These are phyloP conservation scores for Ylistrum balloti DNA, from an alignment of 1,140 invertebrate species.

Conservation along the genomic window DNA sequence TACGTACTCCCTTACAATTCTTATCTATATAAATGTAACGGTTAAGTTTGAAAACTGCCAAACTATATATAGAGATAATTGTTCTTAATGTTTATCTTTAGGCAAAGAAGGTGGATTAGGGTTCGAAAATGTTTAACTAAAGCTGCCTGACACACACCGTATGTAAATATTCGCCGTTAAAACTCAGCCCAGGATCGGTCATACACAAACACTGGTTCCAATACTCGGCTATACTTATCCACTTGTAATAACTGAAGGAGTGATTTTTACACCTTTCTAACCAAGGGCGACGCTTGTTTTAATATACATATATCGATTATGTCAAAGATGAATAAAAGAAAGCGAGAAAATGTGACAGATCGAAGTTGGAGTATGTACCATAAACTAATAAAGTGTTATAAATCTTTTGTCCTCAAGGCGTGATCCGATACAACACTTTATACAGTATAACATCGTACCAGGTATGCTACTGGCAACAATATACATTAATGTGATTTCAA, in stretches of 20 bases:
- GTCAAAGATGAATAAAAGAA: background rate
- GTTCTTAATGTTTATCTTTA: constrained; percentile 20
- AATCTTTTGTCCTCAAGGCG: constrained; percentile 3
- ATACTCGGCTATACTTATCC: background rate
- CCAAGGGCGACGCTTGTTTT: background rate
- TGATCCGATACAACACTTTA: background rate
- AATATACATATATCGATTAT: constrained; percentile 23
- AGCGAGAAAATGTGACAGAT: constrained; percentile 13
- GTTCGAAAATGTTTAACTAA: constrained; percentile 35
- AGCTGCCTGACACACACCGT: background rate
- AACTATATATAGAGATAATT: background rate
- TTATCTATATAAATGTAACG: constrained; percentile 1
- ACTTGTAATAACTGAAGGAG: background rate
- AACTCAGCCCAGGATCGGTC: background rate
- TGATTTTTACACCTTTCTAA: constrained; percentile 22
- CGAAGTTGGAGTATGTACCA: background rate
- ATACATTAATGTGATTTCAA: background rate
- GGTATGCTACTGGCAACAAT: background rate
- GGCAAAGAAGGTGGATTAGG: constrained; percentile 13
- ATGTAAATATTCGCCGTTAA: background rate
- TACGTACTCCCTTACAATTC: background rate
- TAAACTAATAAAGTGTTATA: constrained; percentile 1
- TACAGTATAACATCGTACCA: background rate
- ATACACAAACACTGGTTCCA: background rate
- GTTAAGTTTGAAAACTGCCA: background rate